Conservation (phyloP, 2,113 vertebrate genomes). For the Etheostoma cragini region DNA sequence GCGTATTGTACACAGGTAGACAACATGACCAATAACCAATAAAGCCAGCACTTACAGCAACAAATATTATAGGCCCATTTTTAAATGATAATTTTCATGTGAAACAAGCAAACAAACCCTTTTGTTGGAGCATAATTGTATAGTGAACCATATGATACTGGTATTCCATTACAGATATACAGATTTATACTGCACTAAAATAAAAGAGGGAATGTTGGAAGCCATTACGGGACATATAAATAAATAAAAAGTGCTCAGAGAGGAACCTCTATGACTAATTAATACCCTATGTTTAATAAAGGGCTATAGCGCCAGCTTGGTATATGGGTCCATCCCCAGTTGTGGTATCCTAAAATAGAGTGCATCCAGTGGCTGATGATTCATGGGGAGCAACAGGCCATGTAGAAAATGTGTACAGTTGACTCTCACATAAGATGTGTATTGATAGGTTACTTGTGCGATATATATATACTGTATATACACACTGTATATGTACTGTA, state of each 20-base stretch:
- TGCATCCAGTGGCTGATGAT: slow-evolving; percentile 23
- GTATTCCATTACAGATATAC: neutral
- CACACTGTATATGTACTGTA: no score
- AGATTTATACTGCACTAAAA: neutral
- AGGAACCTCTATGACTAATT: neutral
- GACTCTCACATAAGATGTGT: neutral
- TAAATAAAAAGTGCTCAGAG: neutral
- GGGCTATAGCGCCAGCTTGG: neutral
- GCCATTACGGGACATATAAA: neutral
- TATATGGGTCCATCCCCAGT: neutral
- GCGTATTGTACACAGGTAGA: neutral
- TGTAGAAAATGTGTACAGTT: slow-evolving; percentile 34
- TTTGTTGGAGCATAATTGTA: neutral
- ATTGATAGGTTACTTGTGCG: no score
- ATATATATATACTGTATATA: no score
- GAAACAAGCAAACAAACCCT: no score
- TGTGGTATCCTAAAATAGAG: slow-evolving; percentile 41
- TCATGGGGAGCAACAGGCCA: slow-evolving; percentile 41
- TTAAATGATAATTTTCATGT: neutral
- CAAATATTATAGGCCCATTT: neutral
- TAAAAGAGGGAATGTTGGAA: neutral
- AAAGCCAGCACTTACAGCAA: neutral
- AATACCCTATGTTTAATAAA: neutral
- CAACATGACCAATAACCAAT: neutral
- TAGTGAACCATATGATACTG: neutral